These are phyloP conservation scores for Cordilura impudica DNA, from an alignment of 2,888 invertebrate genomes.

Conservation along the genomic window DNA sequence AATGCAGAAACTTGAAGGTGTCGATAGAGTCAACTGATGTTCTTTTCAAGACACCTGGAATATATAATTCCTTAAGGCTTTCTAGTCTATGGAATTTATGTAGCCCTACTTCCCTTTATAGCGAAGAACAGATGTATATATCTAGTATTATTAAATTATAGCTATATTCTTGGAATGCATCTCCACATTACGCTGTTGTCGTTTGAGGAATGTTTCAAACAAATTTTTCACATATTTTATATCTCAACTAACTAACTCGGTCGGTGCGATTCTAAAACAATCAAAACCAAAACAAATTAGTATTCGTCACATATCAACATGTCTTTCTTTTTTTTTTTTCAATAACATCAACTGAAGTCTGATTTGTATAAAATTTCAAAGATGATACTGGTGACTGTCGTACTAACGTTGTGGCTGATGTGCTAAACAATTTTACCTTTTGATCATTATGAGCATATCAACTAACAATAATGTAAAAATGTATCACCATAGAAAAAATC, in stretches of 20 bases:
- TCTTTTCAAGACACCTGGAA: too few species aligned
- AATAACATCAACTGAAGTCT: slow-evolving; percentile 12
- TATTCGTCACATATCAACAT: slow-evolving; percentile 56
- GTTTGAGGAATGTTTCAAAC: slow-evolving; percentile 31
- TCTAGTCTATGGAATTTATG: too few species aligned
- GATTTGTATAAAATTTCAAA: slow-evolving; percentile 27
- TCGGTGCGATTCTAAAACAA: neutral
- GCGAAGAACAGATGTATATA: neutral
- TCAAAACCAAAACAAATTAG: slow-evolving; percentile 52
- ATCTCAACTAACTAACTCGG: slow-evolving; percentile 34
- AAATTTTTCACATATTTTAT: slow-evolving; percentile 37
- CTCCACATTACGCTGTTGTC: slow-evolving; percentile 28
- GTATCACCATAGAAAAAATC: slow-evolving; percentile 15
- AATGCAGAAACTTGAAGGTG: too few species aligned
- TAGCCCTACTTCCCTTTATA: too few species aligned
- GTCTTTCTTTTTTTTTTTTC: slow-evolving; percentile 7
- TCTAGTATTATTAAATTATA: neutral
- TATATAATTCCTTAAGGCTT: too few species aligned
- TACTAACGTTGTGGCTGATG: too few species aligned
- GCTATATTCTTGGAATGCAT: slow-evolving; percentile 5
- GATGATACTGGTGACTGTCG: neutral
- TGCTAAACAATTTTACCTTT: neutral
- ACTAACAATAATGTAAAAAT: slow-evolving; percentile 17
- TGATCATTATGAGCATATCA: neutral
- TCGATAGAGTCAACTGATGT: too few species aligned